A percentile compares a stretch with the other conserved stretches of the same genome.
Evolutionary conservation across 2,888 invertebrate species (phyloP).

Genomic region (Prionchulus punctatus): DNA sequence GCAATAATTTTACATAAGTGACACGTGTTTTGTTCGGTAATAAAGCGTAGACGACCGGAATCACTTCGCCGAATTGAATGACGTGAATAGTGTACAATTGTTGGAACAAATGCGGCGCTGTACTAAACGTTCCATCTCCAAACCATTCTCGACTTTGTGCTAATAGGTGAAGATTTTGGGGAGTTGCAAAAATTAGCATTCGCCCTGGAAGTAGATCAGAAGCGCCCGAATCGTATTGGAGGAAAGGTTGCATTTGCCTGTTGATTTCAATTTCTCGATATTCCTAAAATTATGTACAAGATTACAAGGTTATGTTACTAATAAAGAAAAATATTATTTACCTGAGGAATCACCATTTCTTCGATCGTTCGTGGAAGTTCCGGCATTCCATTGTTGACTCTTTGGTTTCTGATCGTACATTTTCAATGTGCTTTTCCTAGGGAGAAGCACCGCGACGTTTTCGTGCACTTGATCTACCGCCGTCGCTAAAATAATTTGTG

Average conservation of each 20-base stretch:
- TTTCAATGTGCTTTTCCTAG: not conserved
- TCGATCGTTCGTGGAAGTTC: not conserved
- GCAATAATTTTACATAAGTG: no score
- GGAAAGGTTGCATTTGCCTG: not conserved
- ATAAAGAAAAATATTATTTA: no score
- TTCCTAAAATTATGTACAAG: no score
- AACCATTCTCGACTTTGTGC: not conserved
- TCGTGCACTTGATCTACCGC: not conserved
- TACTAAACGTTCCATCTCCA: not conserved
- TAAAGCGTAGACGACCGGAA: no score
- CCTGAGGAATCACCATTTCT: not conserved
- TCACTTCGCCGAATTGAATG: no score
- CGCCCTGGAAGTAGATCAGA: not conserved
- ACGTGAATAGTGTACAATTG: no score
- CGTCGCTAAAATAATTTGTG: not conserved
- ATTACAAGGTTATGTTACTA: no score
- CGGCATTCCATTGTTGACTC: not conserved
- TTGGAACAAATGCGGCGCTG: no score
- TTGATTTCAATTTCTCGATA: not conserved
- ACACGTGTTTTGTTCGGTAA: no score
- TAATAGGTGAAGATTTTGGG: not conserved
- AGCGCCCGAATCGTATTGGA: not conserved
- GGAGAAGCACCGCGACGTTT: not conserved
- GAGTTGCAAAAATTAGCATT: not conserved
- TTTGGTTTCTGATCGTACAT: not conserved